These are phyloP conservation scores for Drosophila diplacantha DNA, from an alignment of 2,888 invertebrate species.

Conservation along the genomic window DNA sequence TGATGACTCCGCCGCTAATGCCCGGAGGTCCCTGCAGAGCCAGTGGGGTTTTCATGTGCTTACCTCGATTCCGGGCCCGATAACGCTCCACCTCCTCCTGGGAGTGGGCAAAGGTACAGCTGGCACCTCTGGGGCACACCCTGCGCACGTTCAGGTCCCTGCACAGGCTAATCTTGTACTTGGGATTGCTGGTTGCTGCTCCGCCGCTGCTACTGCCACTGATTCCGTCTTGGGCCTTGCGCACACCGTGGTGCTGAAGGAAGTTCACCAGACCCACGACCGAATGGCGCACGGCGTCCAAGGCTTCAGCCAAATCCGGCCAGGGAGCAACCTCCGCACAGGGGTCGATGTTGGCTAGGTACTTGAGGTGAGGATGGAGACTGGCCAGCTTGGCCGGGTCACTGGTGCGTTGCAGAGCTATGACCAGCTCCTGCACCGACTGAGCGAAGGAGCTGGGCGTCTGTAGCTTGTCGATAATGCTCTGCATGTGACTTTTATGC, in stretches of 20 bases:
- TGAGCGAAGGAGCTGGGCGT: conserved; percentile 95
- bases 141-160: conserved; percentile 88
- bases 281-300: conserved; percentile 84
- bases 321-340: conserved; percentile 85
- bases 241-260: conserved; percentile 85
- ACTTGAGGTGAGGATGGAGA: conserved; percentile 88
- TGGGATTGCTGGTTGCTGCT: conserved; percentile 80
- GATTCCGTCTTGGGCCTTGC: conserved; percentile 81
- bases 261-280: conserved; percentile 88
- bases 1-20: conserved; percentile 39
- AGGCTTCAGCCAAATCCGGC: conserved; percentile 82
- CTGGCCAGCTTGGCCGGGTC: conserved; percentile 90
- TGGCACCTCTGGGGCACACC: conserved; percentile 90
- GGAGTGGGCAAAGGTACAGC: conserved; percentile 95
- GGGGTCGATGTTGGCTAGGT: conserved; percentile 91
- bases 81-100: conserved; percentile 92
- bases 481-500: conserved; percentile 99
- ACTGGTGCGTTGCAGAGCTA: conserved; percentile 90
- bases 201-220: conserved; percentile 68
- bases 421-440: conserved; percentile 93
- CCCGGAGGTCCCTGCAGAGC: conserved; percentile 58
- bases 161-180: conserved; percentile 94
- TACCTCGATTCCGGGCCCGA: conserved; percentile 82
- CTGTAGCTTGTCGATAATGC: conserved; percentile 92
- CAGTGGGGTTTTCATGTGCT: conserved; percentile 77